These are phyloP conservation scores for Lordiphosa andalusiaca DNA, from an alignment of 2,888 invertebrate genomes.

Conservation along the genomic window DNA sequence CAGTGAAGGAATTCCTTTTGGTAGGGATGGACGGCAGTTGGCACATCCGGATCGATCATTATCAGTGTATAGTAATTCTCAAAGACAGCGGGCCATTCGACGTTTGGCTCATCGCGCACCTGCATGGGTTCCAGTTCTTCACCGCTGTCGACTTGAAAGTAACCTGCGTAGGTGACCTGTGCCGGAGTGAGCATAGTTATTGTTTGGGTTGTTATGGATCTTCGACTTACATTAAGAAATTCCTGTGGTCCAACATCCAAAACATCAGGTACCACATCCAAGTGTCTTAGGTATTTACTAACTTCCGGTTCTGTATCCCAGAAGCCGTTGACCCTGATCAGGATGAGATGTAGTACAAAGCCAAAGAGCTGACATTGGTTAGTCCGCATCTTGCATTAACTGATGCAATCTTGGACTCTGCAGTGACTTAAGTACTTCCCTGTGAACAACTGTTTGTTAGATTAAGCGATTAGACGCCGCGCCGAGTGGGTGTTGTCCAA, in stretches of 20 bases:
- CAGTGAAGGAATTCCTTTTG: slow-evolving; percentile 94
- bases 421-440: slow-evolving; percentile 18
- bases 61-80: slow-evolving; percentile 64
- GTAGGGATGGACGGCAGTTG: slow-evolving; percentile 87
- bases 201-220: background rate
- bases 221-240: slow-evolving; percentile 70
- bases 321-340: background rate
- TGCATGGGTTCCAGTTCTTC: slow-evolving; percentile 87
- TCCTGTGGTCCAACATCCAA: slow-evolving; percentile 74
- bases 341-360: slow-evolving; percentile 2
- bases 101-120: slow-evolving; percentile 57
- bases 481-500: too few species aligned
- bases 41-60: slow-evolving; percentile 90
- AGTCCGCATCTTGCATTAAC: slow-evolving; percentile 18
- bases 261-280: slow-evolving; percentile 78
- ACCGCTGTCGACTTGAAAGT: slow-evolving; percentile 83
- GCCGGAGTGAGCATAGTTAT: too few species aligned
- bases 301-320: slow-evolving; percentile 65
- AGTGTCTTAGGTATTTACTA: slow-evolving; percentile 72
- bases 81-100: slow-evolving; percentile 50
- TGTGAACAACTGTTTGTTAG: slow-evolving; percentile 4
- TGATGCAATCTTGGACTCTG: background rate
- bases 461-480: too few species aligned
- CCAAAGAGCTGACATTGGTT: background rate
- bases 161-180: slow-evolving; percentile 73